Conservation (phyloP, 1,140 invertebrate species). For the Liolophura sinensis region DNA sequence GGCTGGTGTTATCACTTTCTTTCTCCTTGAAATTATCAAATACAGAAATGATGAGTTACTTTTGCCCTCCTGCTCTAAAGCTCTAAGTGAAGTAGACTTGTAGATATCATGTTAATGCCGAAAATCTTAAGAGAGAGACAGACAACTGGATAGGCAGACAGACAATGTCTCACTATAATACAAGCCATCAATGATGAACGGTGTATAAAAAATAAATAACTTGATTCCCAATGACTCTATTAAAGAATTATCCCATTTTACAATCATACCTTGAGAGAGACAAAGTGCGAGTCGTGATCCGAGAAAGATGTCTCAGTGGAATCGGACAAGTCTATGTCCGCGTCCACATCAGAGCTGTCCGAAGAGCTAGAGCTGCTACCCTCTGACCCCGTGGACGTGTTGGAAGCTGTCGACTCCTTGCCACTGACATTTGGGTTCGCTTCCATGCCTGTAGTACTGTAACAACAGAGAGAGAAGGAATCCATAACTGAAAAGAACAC, state of each 20-base stretch:
- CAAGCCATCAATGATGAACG: too few relatives aligned
- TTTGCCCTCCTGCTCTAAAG: too few relatives aligned
- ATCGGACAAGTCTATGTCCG: slow-evolving; percentile 25
- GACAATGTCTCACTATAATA: too few relatives aligned
- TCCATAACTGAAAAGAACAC: too few relatives aligned
- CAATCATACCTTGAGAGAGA: slow-evolving; percentile 28
- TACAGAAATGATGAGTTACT: slow-evolving; percentile 1
- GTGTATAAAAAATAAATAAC: too few relatives aligned
- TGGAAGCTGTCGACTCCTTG: slow-evolving; percentile 49
- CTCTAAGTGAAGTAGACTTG: too few relatives aligned
- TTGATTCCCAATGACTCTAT: neutral
- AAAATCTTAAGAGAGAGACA: too few relatives aligned
- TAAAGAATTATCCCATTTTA: slow-evolving; percentile 7
- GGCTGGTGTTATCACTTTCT: neutral
- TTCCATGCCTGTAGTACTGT: slow-evolving; percentile 22
- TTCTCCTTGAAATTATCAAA: neutral
- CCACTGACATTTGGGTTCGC: slow-evolving; percentile 52
- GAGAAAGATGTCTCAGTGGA: slow-evolving; percentile 13
- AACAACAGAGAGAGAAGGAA: too few relatives aligned
- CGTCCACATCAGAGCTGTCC: slow-evolving; percentile 23
- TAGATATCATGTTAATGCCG: too few relatives aligned
- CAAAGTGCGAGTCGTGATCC: slow-evolving; percentile 15
- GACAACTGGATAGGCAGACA: too few relatives aligned
- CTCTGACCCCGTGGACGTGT: slow-evolving; percentile 42
- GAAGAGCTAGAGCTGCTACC: slow-evolving; percentile 34